Base-by-base conservation (phyloP, 2,888 invertebrate species). In the Neoaliturus tenellus region DNA sequence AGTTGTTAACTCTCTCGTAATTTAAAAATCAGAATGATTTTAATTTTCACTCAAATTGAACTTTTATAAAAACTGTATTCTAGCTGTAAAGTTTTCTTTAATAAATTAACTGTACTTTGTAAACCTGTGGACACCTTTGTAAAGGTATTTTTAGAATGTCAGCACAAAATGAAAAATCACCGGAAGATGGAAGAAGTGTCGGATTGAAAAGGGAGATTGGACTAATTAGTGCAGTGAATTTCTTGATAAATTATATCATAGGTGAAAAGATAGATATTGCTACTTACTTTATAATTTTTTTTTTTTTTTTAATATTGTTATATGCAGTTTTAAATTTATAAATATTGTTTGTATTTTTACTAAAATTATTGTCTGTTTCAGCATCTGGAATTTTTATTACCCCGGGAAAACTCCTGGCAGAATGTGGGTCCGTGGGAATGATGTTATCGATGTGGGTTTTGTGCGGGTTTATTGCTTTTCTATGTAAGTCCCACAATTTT, bases 321-420 rank as follows among this genome's bases (percentile, higher is more conserved):
- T 62, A 62, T 12, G 17, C 8, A 62, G 62, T 31, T 62, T 23
- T 62, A 62, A 23, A 58, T 23, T 17, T 58, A 28, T 58, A 4
- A 20, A 8, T 20, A 8, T 51, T 8, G n/a, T 4, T 5, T 14
- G 6, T 51, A 23, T 14, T 20, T 51, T n/a, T 51, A 51, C 51
- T 8, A 17, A 14, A 23, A 51, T 17, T 51, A 8, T 20, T 23
- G n/a, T n/a, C n/a, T n/a, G n/a, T 75, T 75, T 25, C 28, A 75
- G 75, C 25, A 12, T 75, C 75, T 28, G 75, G 75, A 25, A 75
- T 75, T 10, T 75, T 75, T 31, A 75, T 75, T n/a, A 75, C 75
- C 2, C 75, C 75, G 14, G 75, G 75, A 25, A 41, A 44, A n/a
- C 23, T 75, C 28, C 35, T 75, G 48, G 48, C 44, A 44, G 75